Conservation (phyloP, 2,797 vertebrate genomes). For the Microtus californicus region DNA sequence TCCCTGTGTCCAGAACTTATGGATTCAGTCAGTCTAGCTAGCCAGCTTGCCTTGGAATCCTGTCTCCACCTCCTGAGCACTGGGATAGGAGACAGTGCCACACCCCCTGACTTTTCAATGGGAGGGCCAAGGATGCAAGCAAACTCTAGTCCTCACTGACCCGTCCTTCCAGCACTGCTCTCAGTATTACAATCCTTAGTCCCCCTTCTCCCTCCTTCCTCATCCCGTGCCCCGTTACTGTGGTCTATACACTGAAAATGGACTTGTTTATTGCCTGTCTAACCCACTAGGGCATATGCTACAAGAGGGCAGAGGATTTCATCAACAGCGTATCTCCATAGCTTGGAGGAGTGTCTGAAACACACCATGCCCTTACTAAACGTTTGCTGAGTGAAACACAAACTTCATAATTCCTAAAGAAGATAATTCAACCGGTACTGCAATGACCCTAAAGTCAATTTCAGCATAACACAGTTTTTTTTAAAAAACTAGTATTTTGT, state of each 20-base stretch:
- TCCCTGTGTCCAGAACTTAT: not conserved
- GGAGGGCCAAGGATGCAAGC: not conserved
- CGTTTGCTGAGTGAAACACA: not conserved
- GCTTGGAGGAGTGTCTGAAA: not conserved
- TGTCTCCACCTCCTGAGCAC: not conserved
- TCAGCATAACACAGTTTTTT: not conserved
- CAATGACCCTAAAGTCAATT: not conserved
- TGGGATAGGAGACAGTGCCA: not conserved
- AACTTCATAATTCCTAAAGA: not conserved
- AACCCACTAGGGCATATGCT: not conserved
- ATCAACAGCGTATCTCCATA: not conserved
- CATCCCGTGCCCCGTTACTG: not conserved
- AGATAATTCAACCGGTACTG: not conserved
- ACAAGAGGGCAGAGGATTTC: not conserved
- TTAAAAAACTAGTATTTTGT: not conserved
- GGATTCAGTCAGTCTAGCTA: not conserved
- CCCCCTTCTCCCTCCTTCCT: too few relatives aligned
- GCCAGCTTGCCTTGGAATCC: not conserved
- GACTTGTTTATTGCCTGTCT: not conserved
- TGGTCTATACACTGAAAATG: not conserved
- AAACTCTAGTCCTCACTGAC: not conserved
- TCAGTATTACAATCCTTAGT: not conserved
- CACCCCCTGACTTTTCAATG: not conserved
- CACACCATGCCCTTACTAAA: not conserved
- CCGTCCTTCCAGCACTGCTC: not conserved